Evolutionary conservation across 2,113 vertebrate genomes (phyloP).

Genomic region (Mesocricetus auratus): DNA sequence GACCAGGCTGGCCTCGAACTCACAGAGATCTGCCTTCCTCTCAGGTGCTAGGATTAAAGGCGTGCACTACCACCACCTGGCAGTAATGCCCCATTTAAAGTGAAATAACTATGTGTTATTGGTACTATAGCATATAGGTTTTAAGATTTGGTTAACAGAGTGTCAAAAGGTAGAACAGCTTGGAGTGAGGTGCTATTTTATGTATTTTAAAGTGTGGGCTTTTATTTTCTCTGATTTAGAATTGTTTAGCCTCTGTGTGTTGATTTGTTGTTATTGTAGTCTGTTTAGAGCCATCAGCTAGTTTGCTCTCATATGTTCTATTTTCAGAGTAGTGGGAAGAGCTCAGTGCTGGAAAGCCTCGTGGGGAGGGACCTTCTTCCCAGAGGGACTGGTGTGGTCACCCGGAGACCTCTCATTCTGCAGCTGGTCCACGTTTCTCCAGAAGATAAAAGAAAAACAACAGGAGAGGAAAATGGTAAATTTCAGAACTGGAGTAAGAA

Average conservation of each 20-base stretch:
- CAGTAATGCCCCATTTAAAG: conserved; percentile 34
- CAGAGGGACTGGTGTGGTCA: conserved; percentile 97
- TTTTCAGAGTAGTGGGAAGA: conserved; percentile 98
- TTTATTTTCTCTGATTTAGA: neutral
- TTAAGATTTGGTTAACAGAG: conserved; percentile 39
- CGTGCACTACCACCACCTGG: too few relatives aligned
- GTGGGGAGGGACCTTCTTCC: conserved; percentile 97
- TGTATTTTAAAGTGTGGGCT: neutral
- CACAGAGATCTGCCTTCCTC: too few relatives aligned
- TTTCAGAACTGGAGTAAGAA: conserved; percentile 46
- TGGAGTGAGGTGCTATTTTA: neutral
- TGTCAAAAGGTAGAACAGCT: conserved; percentile 49
- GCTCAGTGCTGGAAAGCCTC: conserved; percentile 98
- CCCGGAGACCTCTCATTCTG: conserved; percentile 96
- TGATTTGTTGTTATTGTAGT: conserved; percentile 16
- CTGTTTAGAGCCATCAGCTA: conserved; percentile 49
- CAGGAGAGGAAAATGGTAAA: conserved; percentile 96
- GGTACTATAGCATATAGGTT: neutral
- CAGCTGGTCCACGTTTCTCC: conserved; percentile 96
- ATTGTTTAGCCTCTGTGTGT: neutral
- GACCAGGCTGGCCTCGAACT: too few relatives aligned
- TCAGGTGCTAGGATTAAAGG: too few relatives aligned
- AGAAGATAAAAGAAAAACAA: conserved; percentile 94
- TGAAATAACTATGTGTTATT: conserved; percentile 23
- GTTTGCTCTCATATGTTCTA: conserved; percentile 54